These are phyloP conservation scores for Lucilia cuprina DNA, from an alignment of 1,140 invertebrate genomes.

Conservation along the genomic window DNA sequence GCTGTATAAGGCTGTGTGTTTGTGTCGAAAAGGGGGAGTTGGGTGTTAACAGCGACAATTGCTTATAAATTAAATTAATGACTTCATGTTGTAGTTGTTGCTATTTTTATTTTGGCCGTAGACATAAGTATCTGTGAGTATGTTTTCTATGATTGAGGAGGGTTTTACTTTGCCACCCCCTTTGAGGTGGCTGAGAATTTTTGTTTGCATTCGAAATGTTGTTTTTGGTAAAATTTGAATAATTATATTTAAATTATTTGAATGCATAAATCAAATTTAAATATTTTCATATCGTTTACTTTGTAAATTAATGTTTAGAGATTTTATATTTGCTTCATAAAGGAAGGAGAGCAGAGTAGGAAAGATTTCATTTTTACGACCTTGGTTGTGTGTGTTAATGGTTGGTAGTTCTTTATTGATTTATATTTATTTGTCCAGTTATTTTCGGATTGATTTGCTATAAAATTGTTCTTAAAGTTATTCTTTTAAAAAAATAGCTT, in stretches of 20 bases:
- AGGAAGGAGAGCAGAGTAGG: neutral
- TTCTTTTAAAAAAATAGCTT: too few species aligned
- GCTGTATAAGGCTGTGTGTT: neutral
- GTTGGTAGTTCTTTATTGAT: too few species aligned
- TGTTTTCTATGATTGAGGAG: neutral
- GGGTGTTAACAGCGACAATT: slow-evolving; percentile 35
- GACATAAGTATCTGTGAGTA: neutral
- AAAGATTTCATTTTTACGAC: too few species aligned
- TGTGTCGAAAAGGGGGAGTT: neutral
- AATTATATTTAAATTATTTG: slow-evolving; percentile 33
- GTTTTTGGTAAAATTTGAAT: slow-evolving; percentile 13
- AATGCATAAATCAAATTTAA: slow-evolving; percentile 22
- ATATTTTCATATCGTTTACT: slow-evolving; percentile 14
- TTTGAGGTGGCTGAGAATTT: neutral
- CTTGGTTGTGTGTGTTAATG: too few species aligned
- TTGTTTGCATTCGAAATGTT: neutral
- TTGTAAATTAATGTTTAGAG: neutral
- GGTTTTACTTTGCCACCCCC: neutral
- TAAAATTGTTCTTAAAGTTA: too few species aligned
- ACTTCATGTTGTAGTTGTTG: neutral
- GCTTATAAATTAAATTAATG: slow-evolving; percentile 39
- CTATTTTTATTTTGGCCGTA: neutral
- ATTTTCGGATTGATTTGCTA: too few species aligned
- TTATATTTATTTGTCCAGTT: too few species aligned
- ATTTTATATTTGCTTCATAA: neutral